Conservation (phyloP, 1,140 invertebrate genomes). For the Theocolax elegans region DNA sequence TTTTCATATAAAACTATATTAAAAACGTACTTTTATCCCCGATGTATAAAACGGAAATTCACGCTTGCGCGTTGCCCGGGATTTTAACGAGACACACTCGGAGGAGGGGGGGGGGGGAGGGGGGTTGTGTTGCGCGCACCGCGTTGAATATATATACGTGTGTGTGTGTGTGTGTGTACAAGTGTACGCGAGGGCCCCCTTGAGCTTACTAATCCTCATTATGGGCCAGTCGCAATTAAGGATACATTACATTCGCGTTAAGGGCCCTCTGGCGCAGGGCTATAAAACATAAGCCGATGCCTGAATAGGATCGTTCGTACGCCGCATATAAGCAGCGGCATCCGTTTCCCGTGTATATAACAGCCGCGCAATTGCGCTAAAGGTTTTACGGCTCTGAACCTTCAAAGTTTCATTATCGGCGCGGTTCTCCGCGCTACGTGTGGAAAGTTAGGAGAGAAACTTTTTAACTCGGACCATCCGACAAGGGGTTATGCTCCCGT, state of each 20-base stretch:
- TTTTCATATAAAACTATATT: conserved; percentile 1
- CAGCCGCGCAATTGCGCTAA: neutral
- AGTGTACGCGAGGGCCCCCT: too few relatives aligned
- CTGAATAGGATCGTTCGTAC: neutral
- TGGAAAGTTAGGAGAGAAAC: neutral
- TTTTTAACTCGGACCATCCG: neutral
- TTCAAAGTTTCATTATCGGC: conserved; percentile 27
- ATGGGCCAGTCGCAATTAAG: conserved; percentile 21
- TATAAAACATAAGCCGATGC: conserved; percentile 4
- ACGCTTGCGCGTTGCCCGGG: neutral
- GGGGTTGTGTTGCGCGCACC: neutral
- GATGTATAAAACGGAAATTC: conserved; percentile 1
- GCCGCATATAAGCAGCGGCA: neutral
- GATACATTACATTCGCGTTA: conserved; percentile 16
- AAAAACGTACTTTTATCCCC: neutral
- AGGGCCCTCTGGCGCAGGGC: neutral
- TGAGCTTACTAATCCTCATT: conserved; percentile 16
- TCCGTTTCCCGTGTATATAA: neutral
- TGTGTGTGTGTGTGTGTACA: too few relatives aligned
- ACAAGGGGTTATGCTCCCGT: conserved; percentile 1
- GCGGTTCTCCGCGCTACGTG: neutral
- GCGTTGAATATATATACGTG: too few relatives aligned
- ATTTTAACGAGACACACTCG: conserved; percentile 21
- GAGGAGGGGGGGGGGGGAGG: too few relatives aligned
- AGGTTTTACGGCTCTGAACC: neutral